Conservation (phyloP, 2,113 vertebrate species). For the Xiphophorus hellerii region DNA sequence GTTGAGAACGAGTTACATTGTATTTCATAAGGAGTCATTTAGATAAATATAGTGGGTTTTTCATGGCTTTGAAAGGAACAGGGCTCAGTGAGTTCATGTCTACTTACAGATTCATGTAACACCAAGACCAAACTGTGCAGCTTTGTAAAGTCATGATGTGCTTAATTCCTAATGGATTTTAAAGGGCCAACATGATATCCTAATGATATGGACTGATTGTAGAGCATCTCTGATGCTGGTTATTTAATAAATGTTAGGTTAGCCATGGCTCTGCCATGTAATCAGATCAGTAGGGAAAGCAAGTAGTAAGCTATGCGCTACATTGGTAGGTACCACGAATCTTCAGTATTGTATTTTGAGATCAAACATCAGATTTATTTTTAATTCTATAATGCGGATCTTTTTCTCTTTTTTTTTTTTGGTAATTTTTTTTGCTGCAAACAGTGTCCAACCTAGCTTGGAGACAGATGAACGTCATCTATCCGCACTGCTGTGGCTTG, state of each 20-base stretch:
- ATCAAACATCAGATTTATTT: not conserved
- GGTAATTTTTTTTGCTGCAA: conserved; percentile 14
- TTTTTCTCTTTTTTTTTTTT: conserved; percentile 6
- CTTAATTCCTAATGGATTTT: not conserved
- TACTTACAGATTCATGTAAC: too few relatives aligned
- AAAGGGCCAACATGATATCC: not conserved
- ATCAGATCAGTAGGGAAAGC: not conserved
- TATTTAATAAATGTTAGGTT: not conserved
- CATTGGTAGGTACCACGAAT: not conserved
- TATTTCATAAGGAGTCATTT: too few relatives aligned
- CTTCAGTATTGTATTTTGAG: not conserved
- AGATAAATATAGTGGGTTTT: too few relatives aligned
- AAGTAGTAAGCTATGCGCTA: not conserved
- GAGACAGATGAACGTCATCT: conserved; percentile 63
- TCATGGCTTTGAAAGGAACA: too few relatives aligned
- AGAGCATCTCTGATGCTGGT: not conserved
- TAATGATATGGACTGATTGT: not conserved
- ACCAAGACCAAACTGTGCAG: not conserved
- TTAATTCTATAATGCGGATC: not conserved
- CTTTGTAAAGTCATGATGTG: not conserved
- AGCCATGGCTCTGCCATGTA: not conserved
- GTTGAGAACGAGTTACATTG: too few relatives aligned
- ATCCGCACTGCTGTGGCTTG: conserved; percentile 68
- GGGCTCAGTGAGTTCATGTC: too few relatives aligned
- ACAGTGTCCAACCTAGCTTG: conserved; percentile 50